Evolutionary conservation across 2,797 vertebrate species (phyloP).

Genomic region (Rousettus madagascariensis): DNA sequence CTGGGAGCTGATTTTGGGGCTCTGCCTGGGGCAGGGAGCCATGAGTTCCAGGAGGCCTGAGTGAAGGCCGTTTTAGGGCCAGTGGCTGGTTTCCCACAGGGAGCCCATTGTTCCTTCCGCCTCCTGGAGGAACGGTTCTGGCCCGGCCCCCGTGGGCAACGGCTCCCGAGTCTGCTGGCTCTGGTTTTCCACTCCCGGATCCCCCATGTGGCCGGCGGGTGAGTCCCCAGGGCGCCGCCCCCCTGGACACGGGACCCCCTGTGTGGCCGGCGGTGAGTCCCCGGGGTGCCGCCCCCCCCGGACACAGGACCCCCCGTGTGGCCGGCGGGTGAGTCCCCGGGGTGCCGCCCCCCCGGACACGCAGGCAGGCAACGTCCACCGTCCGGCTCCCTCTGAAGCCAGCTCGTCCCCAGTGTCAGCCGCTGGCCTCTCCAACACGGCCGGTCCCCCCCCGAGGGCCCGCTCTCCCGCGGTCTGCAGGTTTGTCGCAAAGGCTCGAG

Average conservation of each 20-base stretch:
- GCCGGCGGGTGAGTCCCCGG: not conserved
- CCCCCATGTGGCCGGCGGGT: not conserved
- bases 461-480: not conserved
- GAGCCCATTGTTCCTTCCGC: too few relatives aligned
- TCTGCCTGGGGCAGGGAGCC: not conserved
- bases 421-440: not conserved
- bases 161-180: not conserved
- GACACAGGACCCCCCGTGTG: not conserved
- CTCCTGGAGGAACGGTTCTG: not conserved
- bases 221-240: not conserved
- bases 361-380: fast-evolving
- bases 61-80: not conserved
- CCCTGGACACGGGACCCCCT: too few relatives aligned
- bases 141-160: fast-evolving
- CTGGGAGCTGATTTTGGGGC: not conserved
- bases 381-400: not conserved
- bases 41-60: not conserved
- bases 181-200: not conserved
- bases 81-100: not conserved
- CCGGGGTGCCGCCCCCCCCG: not conserved
- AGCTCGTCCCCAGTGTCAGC: not conserved
- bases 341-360: too few relatives aligned
- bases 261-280: not conserved
- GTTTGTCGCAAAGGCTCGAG: not conserved
- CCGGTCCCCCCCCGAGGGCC: not conserved